A percentile compares a stretch with the other conserved stretches of the same genome.
Conservation (phyloP, 2,113 vertebrate genomes). For the Anser brachyrhynchus region DNA sequence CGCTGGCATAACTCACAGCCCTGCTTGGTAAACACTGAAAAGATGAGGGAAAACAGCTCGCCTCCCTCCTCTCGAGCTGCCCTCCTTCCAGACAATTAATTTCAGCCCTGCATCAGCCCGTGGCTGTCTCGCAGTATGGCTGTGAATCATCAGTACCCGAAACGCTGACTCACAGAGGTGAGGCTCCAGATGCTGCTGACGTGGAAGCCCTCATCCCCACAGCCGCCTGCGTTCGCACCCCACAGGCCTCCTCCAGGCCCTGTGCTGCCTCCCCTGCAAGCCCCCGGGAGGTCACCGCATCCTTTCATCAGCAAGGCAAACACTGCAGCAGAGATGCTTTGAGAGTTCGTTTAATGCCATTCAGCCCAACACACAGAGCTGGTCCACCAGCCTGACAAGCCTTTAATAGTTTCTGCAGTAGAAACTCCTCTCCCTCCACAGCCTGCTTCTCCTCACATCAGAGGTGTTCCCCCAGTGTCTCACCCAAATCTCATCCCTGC, state of each 20-base stretch:
- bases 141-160: background rate
- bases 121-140: background rate
- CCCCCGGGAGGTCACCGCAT: background rate
- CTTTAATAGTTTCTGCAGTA: fast-evolving
- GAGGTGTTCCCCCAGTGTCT: background rate
- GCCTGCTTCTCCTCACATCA: background rate
- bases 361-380: background rate
- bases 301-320: background rate
- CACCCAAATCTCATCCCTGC: background rate
- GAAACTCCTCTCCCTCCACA: background rate
- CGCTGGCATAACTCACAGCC: background rate
- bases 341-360: background rate
- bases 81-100: background rate
- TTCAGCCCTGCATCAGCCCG: background rate
- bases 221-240: background rate
- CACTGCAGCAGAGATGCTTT: background rate
- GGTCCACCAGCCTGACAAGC: fast-evolving
- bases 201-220: background rate
- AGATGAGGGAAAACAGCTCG: background rate
- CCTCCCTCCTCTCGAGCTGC: background rate
- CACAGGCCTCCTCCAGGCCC: background rate
- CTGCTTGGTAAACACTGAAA: background rate
- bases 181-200: background rate
- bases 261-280: fast-evolving
- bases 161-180: constrained; percentile 37